These are phyloP conservation scores for Drosophila mojavensis DNA, from an alignment of 1,140 invertebrate species.

Conservation along the genomic window DNA sequence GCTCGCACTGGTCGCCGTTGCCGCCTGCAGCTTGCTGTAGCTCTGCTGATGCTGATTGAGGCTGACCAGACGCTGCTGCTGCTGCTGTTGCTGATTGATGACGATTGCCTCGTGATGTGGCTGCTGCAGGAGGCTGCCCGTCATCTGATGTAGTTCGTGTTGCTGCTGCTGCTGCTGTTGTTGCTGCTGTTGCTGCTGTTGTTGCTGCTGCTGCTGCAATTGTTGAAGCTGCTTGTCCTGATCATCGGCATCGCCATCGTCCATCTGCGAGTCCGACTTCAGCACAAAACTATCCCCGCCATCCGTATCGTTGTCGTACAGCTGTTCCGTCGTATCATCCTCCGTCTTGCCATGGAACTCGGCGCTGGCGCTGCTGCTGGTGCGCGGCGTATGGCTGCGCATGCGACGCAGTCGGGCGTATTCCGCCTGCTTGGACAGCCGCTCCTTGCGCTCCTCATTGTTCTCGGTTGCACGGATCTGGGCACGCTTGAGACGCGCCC, in stretches of 20 bases:
- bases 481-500: slow-evolving; percentile 79
- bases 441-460: slow-evolving; percentile 73
- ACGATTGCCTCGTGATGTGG: slow-evolving; percentile 68
- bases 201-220: slow-evolving; percentile 33
- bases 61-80: slow-evolving; percentile 40
- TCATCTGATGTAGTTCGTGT: slow-evolving; percentile 64
- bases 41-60: slow-evolving; percentile 42
- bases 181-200: slow-evolving; percentile 38
- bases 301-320: slow-evolving; percentile 64
- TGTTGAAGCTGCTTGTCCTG: slow-evolving; percentile 50
- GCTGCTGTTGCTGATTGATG: slow-evolving; percentile 54
- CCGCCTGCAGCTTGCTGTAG: slow-evolving; percentile 60
- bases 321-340: slow-evolving; percentile 65
- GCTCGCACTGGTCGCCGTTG: slow-evolving; percentile 13
- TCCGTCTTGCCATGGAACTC: slow-evolving; percentile 70
- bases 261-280: slow-evolving; percentile 58
- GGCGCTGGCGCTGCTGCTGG: slow-evolving; percentile 65
- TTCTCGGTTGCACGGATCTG: slow-evolving; percentile 78
- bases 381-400: slow-evolving; percentile 72
- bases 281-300: slow-evolving; percentile 61
- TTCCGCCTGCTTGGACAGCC: slow-evolving; percentile 79
- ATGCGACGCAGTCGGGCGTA: slow-evolving; percentile 79
- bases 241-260: slow-evolving; percentile 63
- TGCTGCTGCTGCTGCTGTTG: too few species aligned
- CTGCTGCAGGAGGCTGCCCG: slow-evolving; percentile 57